phyloP scores from a whole-genome alignment of 2,797 vertebrate genomes.

The Pogonophryne albipinna region DNA sequence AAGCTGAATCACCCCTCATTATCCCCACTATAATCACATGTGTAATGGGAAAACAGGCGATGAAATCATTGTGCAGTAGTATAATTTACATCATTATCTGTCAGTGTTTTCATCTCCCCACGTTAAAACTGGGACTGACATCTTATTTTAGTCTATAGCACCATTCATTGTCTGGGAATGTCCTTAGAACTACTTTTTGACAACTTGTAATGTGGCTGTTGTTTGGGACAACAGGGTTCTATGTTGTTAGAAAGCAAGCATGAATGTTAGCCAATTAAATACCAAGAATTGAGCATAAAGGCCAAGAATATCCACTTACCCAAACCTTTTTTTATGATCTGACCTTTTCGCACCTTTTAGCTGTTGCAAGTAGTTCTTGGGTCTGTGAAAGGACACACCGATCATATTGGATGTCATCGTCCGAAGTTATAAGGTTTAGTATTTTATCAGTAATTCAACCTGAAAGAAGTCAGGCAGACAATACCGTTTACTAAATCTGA shows the following conservation, averaged over 20 bases:
- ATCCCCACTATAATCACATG: constrained; percentile 59
- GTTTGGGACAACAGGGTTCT: constrained; percentile 14
- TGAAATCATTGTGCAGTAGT: constrained; percentile 29
- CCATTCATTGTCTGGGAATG: constrained; percentile 44
- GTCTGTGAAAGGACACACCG: neutral
- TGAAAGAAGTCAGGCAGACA: neutral
- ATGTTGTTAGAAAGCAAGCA: constrained; percentile 33
- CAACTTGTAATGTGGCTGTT: constrained; percentile 9
- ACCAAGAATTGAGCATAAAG: neutral
- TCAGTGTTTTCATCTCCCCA: constrained; percentile 36
- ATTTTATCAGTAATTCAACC: neutral
- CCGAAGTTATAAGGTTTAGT: neutral
- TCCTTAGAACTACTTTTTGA: constrained; percentile 11
- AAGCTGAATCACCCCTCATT: constrained; percentile 41
- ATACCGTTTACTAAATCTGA: neutral
- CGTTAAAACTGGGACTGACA: constrained; percentile 31
- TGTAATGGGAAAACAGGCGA: constrained; percentile 14
- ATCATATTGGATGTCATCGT: neutral
- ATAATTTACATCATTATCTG: constrained; percentile 57
- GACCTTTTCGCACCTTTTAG: neutral
- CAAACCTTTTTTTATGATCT: neutral
- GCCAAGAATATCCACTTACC: neutral
- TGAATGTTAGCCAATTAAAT: constrained; percentile 15
- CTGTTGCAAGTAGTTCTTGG: neutral
- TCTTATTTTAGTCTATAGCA: neutral